A percentile compares a stretch with the other conserved stretches of the same genome.
Conservation (phyloP, 2,888 invertebrate genomes). For the Meta bourneti region DNA sequence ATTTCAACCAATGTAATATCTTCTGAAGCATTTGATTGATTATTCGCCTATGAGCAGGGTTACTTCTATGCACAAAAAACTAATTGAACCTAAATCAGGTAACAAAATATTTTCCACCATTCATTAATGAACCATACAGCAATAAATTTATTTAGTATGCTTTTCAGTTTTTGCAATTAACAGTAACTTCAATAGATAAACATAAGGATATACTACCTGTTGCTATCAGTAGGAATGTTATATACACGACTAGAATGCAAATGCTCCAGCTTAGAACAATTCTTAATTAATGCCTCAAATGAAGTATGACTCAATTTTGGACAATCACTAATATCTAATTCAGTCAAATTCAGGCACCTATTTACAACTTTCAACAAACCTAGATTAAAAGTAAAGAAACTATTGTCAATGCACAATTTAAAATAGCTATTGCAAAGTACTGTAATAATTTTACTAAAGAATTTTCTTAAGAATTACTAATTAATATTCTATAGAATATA, state of each 20-base stretch:
- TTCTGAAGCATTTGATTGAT: no score
- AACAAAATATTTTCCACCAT: background rate
- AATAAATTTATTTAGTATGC: no score
- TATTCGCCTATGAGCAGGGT: no score
- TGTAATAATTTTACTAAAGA: no score
- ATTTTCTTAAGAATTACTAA: no score
- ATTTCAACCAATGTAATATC: no score
- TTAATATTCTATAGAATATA: no score
- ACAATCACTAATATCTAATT: conserved; percentile 94
- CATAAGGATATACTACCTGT: conserved; percentile 83
- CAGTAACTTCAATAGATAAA: no score
- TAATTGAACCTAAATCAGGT: background rate
- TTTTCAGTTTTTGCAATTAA: no score
- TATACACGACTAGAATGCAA: conserved; percentile 87
- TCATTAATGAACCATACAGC: no score
- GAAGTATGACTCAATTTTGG: conserved; percentile 85
- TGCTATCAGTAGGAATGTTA: conserved; percentile 84
- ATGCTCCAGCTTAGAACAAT: conserved; percentile 83
- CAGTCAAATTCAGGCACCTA: conserved; percentile 87
- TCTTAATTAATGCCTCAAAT: conserved; percentile 84
- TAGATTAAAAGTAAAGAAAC: conserved; percentile 81
- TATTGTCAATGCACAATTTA: conserved; percentile 82
- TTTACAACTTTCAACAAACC: conserved; percentile 86
- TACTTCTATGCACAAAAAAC: no score
- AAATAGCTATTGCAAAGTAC: conserved; percentile 58